A percentile compares a stretch with the other conserved stretches of the same genome.
Evolutionary conservation across 2,888 invertebrate species (phyloP).

Genomic region (Allacma fusca): DNA sequence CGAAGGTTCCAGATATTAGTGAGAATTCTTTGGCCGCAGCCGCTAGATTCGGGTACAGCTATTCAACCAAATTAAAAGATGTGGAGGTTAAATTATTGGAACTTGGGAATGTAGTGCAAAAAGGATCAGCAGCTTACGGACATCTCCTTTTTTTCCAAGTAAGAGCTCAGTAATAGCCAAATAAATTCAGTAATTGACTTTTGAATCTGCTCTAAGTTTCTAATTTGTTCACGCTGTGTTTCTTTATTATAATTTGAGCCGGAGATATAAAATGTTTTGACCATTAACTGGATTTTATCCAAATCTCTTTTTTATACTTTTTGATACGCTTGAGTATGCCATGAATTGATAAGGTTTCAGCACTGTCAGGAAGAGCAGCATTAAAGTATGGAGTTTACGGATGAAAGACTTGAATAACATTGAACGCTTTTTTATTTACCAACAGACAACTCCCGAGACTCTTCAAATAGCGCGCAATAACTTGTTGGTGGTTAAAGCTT

Average conservation of each 20-base stretch:
- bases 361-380: constrained; percentile 7
- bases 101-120: constrained; percentile 62
- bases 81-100: constrained; percentile 56
- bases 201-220: no score
- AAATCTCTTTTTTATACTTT: no score
- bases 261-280: no score
- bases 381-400: background rate
- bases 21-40: constrained; percentile 52
- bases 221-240: no score
- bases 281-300: no score
- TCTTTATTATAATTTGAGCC: no score
- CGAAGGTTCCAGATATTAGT: constrained; percentile 51
- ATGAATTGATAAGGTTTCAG: no score
- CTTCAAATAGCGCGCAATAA: constrained; percentile 52
- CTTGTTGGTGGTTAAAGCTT: constrained; percentile 54
- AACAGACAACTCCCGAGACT: constrained; percentile 52
- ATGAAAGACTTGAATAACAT: constrained; percentile 2
- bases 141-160: constrained; percentile 64
- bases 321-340: no score
- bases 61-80: constrained; percentile 50
- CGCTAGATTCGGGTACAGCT: constrained; percentile 53
- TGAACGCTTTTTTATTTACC: constrained; percentile 21
- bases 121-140: constrained; percentile 65
- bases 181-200: no score
- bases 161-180: no score